Conservation (phyloP, 2,113 vertebrate genomes). For the Cervus canadensis region DNA sequence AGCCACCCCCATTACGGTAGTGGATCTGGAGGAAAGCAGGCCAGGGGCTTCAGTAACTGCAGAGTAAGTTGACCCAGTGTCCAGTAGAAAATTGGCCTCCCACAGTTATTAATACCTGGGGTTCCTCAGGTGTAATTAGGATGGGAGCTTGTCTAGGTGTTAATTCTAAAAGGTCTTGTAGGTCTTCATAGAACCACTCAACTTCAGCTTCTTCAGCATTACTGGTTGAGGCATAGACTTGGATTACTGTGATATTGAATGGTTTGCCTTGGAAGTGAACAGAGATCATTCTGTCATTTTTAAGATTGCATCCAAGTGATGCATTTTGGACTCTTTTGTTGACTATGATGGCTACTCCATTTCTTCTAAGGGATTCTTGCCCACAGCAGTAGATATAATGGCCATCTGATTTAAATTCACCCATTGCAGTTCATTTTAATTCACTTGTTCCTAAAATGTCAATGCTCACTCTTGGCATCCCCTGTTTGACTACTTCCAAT, state of each 20-base stretch:
- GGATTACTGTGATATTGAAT: neutral
- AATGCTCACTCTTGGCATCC: neutral
- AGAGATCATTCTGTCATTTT: neutral
- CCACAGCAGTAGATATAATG: neutral
- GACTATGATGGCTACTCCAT: neutral
- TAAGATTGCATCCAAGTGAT: neutral
- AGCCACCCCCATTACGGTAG: no score
- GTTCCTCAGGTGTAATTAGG: no score
- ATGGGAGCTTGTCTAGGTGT: no score
- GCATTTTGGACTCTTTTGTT: neutral
- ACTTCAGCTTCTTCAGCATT: neutral
- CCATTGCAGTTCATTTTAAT: neutral
- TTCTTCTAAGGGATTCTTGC: neutral
- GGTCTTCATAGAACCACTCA: neutral
- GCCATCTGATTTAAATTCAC: neutral
- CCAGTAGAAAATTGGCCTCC: no score
- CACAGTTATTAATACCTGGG: no score
- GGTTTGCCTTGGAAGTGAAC: neutral
- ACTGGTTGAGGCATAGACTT: neutral
- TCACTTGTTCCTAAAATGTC: neutral
- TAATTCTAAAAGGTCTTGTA: neutral
- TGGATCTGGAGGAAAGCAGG: no score
- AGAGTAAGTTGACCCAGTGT: no score
- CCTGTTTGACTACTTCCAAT: neutral
- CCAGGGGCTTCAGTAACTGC: no score